Evolutionary conservation across 1,140 invertebrate genomes (phyloP).

Genomic region (Drosophila kepulauana): DNA sequence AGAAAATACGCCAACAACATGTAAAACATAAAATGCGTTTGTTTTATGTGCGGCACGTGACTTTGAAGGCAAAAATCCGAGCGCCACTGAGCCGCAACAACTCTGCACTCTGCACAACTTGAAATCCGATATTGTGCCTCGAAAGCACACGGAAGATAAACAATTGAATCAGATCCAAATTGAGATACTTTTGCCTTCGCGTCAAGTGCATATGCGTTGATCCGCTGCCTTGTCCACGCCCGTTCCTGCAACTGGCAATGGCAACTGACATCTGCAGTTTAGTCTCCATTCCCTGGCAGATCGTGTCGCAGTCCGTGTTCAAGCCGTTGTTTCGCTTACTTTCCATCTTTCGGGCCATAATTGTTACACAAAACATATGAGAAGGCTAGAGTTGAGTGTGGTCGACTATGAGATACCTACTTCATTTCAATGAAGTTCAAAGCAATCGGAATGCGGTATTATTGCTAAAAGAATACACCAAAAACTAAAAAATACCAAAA

Average conservation of each 20-base stretch:
- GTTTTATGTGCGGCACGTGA: constrained; percentile 79
- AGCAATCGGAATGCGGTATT: too few species aligned
- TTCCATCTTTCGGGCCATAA: background rate
- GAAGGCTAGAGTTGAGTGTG: too few species aligned
- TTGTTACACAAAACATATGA: background rate
- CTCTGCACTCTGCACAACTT: constrained; percentile 23
- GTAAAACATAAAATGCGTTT: constrained; percentile 66
- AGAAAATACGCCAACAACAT: constrained; percentile 36
- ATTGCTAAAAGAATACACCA: too few species aligned
- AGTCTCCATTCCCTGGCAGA: constrained; percentile 4
- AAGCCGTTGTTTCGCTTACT: constrained; percentile 22
- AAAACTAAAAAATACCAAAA: too few species aligned
- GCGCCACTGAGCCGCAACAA: constrained; percentile 73
- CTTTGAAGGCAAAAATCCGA: constrained; percentile 67
- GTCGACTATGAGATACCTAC: too few species aligned
- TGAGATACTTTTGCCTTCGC: constrained; percentile 33
- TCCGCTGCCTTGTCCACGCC: constrained; percentile 52
- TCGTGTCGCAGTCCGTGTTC: constrained; percentile 33
- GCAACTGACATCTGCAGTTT: constrained; percentile 9
- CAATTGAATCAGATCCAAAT: constrained; percentile 59
- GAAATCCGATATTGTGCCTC: constrained; percentile 56
- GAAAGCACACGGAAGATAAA: constrained; percentile 70
- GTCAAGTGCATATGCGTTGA: constrained; percentile 41
- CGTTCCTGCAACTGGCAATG: constrained; percentile 18
- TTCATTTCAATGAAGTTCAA: too few species aligned